A percentile compares a stretch with the other conserved stretches of the same genome.
Evolutionary conservation across 2,113 vertebrate genomes (phyloP).

Genomic region (Lepidothrix coronata): DNA sequence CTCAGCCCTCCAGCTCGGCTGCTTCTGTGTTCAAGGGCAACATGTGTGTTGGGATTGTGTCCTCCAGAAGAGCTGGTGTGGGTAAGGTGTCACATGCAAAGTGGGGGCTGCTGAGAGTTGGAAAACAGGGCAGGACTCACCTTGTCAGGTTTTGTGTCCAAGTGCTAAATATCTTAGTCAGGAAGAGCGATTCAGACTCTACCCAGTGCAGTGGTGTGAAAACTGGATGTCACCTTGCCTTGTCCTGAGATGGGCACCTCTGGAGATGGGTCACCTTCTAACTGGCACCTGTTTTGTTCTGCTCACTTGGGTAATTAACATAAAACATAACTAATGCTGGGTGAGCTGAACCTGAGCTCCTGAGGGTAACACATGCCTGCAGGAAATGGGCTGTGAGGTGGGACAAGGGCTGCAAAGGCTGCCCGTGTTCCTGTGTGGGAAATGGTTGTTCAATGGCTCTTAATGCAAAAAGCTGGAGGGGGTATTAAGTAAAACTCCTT

Average conservation of each 20-base stretch:
- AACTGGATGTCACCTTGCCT: neutral
- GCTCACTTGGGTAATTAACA: neutral
- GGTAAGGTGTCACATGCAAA: constrained; percentile 72
- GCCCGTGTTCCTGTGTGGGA: neutral
- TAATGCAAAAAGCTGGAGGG: neutral
- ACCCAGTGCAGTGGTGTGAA: neutral
- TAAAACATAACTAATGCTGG: neutral
- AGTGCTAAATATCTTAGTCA: neutral
- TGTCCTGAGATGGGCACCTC: neutral
- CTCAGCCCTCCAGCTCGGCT: constrained; percentile 65
- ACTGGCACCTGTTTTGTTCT: neutral
- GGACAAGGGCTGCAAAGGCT: neutral
- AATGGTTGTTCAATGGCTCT: neutral
- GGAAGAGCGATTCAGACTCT: neutral
- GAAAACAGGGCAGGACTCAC: neutral
- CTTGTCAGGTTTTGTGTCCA: neutral
- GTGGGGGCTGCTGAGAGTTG: neutral
- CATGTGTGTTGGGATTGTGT: constrained; percentile 84
- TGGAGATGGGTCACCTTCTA: neutral
- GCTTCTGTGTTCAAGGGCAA: constrained; percentile 81
- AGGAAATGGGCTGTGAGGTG: neutral
- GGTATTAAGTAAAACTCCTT: neutral
- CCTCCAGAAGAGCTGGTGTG: constrained; percentile 87
- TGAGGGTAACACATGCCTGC: neutral
- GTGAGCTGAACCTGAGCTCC: neutral